Evolutionary conservation across 2,888 invertebrate species (phyloP).

Genomic region (Venusia cambrica): DNA sequence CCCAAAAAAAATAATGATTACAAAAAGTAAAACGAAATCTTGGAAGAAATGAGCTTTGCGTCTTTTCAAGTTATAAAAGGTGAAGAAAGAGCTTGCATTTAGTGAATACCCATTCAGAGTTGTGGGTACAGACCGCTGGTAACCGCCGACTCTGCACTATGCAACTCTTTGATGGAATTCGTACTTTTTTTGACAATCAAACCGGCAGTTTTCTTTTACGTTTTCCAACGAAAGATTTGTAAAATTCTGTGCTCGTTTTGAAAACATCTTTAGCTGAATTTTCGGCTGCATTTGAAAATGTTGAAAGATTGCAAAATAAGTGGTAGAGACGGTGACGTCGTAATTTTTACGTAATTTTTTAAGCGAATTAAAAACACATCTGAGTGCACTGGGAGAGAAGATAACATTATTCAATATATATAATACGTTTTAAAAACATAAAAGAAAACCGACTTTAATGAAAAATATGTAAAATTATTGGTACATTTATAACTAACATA

Average conservation of each 20-base stretch:
- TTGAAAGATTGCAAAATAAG: too few species aligned
- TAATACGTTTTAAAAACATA: too few species aligned
- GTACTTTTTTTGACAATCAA: conserved; percentile 72
- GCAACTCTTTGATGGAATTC: conserved; percentile 69
- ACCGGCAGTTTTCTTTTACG: conserved; percentile 47
- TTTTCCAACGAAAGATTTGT: conserved; percentile 36
- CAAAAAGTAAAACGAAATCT: conserved; percentile 53
- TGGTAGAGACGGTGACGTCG: too few species aligned
- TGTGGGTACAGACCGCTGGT: conserved; percentile 64
- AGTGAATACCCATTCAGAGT: conserved; percentile 75
- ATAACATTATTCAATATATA: too few species aligned
- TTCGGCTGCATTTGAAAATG: conserved; percentile 15
- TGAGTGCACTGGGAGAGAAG: too few species aligned
- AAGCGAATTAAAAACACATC: too few species aligned
- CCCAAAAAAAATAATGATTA: conserved; percentile 60
- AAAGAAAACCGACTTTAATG: too few species aligned
- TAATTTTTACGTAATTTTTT: too few species aligned
- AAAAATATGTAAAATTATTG: too few species aligned
- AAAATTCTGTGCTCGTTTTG: conserved; percentile 30
- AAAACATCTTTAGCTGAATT: conserved; percentile 25
- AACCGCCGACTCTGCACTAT: conserved; percentile 61
- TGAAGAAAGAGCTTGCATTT: conserved; percentile 70
- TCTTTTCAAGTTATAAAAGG: conserved; percentile 73
- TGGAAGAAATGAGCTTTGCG: conserved; percentile 65
- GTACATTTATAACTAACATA: too few species aligned